Evolutionary conservation across 2,797 vertebrate species (phyloP), one percentile per base, ranked within the genome.

Genomic region (Vipera latastei): DNA sequence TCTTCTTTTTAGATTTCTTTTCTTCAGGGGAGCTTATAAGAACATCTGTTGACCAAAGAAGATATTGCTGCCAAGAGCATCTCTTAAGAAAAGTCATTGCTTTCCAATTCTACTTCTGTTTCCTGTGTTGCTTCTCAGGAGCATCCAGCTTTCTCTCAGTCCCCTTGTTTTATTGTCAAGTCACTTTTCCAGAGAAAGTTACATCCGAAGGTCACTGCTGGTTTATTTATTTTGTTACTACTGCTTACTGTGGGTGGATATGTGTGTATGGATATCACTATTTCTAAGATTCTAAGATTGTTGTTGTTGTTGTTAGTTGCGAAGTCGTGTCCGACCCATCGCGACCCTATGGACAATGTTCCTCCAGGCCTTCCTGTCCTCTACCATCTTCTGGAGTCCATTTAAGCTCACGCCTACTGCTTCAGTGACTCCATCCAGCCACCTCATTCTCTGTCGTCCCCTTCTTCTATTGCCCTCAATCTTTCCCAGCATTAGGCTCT

Each of bases 11-110:
- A 48, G 0, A 94, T 85, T 90, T 94, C 92, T 90, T 92, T 92
- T 87, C 91, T 94, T 91, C 73, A 92, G 93, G 91, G 89, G 56
- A 93, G 93, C 20, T 89, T 95, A 53, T 78, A 83, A 91, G 93
- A 96, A 93, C 93, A 96, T 95, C 94, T 96, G 93, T 94, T 93
- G 78, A 87, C 61, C 86, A 92, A 93, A 90, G 87, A 93, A 95
- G 94, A 96, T 95, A 89, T 87, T 4, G 83, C 87, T 90, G 92
- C 93, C 56, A 92, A 90, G 55, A 63, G 73, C n/a, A 89, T 88
- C 91, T 92, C 91, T 91, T 56, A 89, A 61, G 88, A 91, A 91
- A 92, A 94, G 13, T 32, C 6, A 18, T 55, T 61, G 91, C 91
- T 85, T n/a, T 85, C 92, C 60, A 88, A 87, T 92, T 38, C 51